These are phyloP conservation scores for Pungitius pungitius DNA, from an alignment of 2,113 vertebrate genomes.

Conservation along the genomic window DNA sequence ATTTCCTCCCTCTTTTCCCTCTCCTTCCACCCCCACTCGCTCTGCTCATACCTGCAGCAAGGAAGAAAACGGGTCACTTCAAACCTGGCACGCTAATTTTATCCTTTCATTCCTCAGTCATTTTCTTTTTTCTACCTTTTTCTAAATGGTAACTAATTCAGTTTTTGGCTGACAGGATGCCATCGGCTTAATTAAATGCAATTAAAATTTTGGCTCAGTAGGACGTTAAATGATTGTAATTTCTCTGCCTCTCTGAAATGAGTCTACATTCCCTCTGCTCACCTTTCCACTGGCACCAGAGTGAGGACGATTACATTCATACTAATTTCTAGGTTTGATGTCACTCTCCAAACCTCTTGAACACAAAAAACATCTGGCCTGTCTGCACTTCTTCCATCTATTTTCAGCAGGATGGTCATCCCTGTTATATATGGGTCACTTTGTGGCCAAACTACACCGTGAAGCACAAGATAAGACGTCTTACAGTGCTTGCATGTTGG, in stretches of 20 bases:
- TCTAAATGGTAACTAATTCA: constrained; percentile 3
- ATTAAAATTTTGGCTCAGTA: background rate
- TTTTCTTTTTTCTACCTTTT: too few relatives aligned
- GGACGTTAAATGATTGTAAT: constrained; percentile 4
- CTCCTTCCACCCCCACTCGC: constrained; percentile 96
- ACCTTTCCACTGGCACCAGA: constrained; percentile 5
- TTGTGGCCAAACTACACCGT: constrained; percentile 7
- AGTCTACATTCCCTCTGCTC: background rate
- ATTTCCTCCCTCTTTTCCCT: constrained; percentile 92
- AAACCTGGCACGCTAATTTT: background rate
- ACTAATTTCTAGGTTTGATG: constrained; percentile 8
- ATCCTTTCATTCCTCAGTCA: background rate
- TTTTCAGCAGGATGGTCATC: background rate
- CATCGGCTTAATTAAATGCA: constrained; percentile 12
- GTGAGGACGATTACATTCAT: background rate
- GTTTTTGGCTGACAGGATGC: background rate
- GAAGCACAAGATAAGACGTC: constrained; percentile 42
- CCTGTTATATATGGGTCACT: background rate
- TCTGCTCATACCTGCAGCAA: constrained; percentile 88
- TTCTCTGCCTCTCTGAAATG: constrained; percentile 2
- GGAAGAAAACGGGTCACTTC: background rate
- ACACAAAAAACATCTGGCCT: background rate
- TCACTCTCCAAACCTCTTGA: background rate
- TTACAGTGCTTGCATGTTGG: constrained; percentile 95
- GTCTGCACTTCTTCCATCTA: constrained; percentile 1